phyloP scores from a whole-genome alignment of 2,888 invertebrate species.

The Cyclophora albipunctata region DNA sequence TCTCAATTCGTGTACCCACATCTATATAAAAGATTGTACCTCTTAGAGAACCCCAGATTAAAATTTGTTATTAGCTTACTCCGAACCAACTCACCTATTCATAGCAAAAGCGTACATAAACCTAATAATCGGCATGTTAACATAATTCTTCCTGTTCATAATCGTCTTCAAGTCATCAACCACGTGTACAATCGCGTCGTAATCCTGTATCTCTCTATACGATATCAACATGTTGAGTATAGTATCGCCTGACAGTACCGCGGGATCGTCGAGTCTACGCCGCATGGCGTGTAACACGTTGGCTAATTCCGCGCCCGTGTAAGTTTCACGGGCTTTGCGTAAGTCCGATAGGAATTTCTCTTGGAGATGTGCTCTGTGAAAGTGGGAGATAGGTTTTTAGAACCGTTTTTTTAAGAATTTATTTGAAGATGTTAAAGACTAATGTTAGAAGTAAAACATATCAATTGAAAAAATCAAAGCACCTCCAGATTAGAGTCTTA shows the following conservation, averaged over 20 bases:
- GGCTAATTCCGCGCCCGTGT: slow-evolving; percentile 86
- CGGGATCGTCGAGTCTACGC: slow-evolving; percentile 95
- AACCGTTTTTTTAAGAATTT: no score
- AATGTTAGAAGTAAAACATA: no score
- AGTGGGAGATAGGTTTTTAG: neutral
- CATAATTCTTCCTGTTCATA: slow-evolving; percentile 90
- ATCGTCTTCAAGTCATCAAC: slow-evolving; percentile 94
- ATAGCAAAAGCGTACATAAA: slow-evolving; percentile 97
- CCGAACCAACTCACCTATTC: slow-evolving; percentile 78
- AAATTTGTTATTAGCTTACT: no score
- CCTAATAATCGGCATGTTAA: slow-evolving; percentile 92
- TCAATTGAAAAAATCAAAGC: no score
- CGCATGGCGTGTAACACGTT: slow-evolving; percentile 92
- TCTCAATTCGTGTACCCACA: no score
- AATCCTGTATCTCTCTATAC: slow-evolving; percentile 94
- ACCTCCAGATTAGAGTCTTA: no score
- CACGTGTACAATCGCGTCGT: slow-evolving; percentile 97
- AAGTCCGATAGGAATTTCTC: slow-evolving; percentile 97
- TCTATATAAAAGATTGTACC: no score
- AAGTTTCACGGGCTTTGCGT: slow-evolving; percentile 91
- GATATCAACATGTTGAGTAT: slow-evolving; percentile 95
- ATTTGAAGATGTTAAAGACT: no score
- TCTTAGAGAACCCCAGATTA: no score
- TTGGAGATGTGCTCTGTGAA: slow-evolving; percentile 91
- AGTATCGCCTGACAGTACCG: slow-evolving; percentile 96